Conservation (phyloP, 2,888 invertebrate species). For the Drosophila monieri region DNA sequence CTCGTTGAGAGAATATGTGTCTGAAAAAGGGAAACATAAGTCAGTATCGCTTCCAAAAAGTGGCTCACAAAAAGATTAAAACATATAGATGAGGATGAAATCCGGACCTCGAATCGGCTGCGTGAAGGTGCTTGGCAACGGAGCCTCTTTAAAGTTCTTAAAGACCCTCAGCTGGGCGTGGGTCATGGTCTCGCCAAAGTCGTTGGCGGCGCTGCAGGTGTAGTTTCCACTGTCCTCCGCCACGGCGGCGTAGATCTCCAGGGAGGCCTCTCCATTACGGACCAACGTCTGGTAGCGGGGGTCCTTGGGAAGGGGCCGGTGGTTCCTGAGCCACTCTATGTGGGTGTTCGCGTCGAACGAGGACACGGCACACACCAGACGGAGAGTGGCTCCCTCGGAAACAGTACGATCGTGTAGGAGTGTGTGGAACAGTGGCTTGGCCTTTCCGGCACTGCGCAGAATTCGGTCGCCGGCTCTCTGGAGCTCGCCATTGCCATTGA, state of each 20-base stretch:
- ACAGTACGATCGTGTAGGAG: conserved; percentile 90
- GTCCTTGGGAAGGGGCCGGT: conserved; percentile 85
- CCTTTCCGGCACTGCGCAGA: conserved; percentile 56
- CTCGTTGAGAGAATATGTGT: conserved; percentile 89
- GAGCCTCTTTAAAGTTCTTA: conserved; percentile 89
- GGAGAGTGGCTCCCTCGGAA: conserved; percentile 89
- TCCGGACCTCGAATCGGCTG: conserved; percentile 88
- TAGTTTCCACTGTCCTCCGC: conserved; percentile 91
- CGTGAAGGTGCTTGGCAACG: conserved; percentile 90
- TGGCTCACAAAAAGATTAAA: conserved; percentile 54
- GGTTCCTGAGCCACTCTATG: conserved; percentile 91
- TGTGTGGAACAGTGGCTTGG: conserved; percentile 89
- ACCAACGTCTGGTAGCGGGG: conserved; percentile 86
- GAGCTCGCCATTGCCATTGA: conserved; percentile 55
- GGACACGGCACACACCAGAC: conserved; percentile 90
- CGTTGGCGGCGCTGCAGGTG: conserved; percentile 90
- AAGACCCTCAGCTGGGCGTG: conserved; percentile 90
- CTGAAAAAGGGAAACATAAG: conserved; percentile 82
- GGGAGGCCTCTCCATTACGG: conserved; percentile 88
- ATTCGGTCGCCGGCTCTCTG: conserved; percentile 54
- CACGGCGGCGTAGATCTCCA: conserved; percentile 89
- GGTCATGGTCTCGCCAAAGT: conserved; percentile 88
- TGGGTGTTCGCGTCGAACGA: conserved; percentile 87
- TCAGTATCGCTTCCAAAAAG: not conserved
- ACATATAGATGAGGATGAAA: conserved; percentile 30